Evolutionary conservation across 1,140 invertebrate genomes (phyloP), one percentile per base, ranked within the genome.

Genomic region (Rhopalosiphum maidis): DNA sequence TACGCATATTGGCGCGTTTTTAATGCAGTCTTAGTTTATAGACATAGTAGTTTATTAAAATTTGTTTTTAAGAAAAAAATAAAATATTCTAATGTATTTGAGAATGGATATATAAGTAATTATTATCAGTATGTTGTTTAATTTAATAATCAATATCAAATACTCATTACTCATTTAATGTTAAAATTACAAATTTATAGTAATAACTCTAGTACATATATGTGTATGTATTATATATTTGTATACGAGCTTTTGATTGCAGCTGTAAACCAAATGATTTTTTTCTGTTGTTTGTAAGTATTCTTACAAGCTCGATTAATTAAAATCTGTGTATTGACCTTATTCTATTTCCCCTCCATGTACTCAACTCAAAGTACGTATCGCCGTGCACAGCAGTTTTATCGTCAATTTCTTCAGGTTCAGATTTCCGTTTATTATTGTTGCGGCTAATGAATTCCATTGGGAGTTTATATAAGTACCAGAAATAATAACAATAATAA

Each of bases 361-460:
- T 48, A 43, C 23, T 85, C 83, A 30, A 85, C 83, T 85, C 43
- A 43, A 30, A 86, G 37, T 86, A 86, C 85, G 87, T 88, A 88
- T 88, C 87, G 87, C 37, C 51, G 88, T 8, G 88, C 54, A 68
- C 55, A 90, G 89, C 89, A 68, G 89, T 90, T 90, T 90, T 90
- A 43, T 93, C 91, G 91, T 85, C 77, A 55, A 85, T 92, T 92
- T 92, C 68, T 85, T 46, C 91, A 92, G 91, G 91, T 92, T 92
- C 91, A 46, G 91, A 51, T 93, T 51, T 85, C 82, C 82, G 91
- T 93, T 93, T 93, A 86, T 93, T 93, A 93, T 93, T 93, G 91
- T 93, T 93, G n/a, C 68, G 77, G 82, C 91, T 93, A 93, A 93
- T 93, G 91, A 93, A 93, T 93, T 93, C 91, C 91, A 93, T 82